A percentile compares a stretch with the other conserved stretches of the same genome.
Evolutionary conservation across 1,140 invertebrate genomes (phyloP).

Genomic region (Glomeris maerens): DNA sequence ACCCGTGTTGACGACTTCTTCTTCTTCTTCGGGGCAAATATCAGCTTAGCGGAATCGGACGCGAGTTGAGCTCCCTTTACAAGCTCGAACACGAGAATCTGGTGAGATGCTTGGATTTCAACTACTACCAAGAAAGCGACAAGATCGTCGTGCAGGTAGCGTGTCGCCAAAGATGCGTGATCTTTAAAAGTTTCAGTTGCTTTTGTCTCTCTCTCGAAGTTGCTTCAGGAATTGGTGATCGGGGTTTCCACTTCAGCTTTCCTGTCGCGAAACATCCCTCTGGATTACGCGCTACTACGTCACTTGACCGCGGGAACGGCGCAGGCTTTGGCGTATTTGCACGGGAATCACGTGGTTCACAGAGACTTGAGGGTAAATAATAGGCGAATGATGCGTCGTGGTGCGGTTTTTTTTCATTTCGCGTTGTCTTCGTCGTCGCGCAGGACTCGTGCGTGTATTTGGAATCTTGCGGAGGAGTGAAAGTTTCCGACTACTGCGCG

Average conservation of each 20-base stretch:
- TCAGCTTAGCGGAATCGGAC: constrained; percentile 44
- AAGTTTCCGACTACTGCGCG: constrained; percentile 52
- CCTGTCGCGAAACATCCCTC: constrained; percentile 37
- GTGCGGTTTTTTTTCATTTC: constrained; percentile 7
- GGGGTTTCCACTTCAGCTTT: constrained; percentile 38
- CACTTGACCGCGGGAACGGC: constrained; percentile 48
- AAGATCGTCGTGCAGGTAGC: constrained; percentile 28
- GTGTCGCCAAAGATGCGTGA: background rate
- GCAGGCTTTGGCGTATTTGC: constrained; percentile 50
- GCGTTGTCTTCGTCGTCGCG: background rate
- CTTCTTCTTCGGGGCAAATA: constrained; percentile 1
- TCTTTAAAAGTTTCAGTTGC: background rate
- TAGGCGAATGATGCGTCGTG: background rate
- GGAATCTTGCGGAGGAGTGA: constrained; percentile 32
- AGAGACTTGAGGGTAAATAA: constrained; percentile 44
- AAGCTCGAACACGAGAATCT: constrained; percentile 54
- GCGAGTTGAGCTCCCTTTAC: constrained; percentile 50
- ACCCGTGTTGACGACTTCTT: constrained; percentile 3
- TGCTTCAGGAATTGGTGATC: constrained; percentile 46
- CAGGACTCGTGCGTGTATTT: constrained; percentile 47
- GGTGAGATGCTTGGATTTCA: constrained; percentile 53
- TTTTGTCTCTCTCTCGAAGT: constrained; percentile 15
- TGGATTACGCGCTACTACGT: constrained; percentile 44
- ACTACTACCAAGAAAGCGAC: constrained; percentile 41
- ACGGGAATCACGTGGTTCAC: constrained; percentile 61